Base-by-base conservation (phyloP, 1,140 invertebrate genomes). In the Chrysomallon squamiferum region DNA sequence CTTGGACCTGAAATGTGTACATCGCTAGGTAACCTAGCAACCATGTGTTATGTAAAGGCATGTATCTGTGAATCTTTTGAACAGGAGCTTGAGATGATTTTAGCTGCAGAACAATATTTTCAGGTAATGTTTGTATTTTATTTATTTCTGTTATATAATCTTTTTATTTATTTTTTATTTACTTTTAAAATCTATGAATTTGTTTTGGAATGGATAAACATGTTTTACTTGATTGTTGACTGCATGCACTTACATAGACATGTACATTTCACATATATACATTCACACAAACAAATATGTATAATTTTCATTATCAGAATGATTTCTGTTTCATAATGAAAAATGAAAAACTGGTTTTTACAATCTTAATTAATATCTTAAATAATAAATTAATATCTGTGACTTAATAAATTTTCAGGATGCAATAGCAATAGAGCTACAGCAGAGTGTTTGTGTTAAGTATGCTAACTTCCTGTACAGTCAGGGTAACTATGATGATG, bases 41-140 rank as follows among this genome's bases (percentile, higher is more conserved):
- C 81, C 33, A 80, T 83, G 71, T 81, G 76, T 54, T 81, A 83
- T 63, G 81, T 83, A n/a, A 83, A 83, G 66, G 81, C 81, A 2
- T 83, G 79, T 59, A 71, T 81, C 22, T 74, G 77, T 62, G 81
- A 83, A 47, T 74, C 74, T 20, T 68, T 76, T 9, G 75, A 76
- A 22, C 70, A 75, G n/a, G 79, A 80, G 56, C 45, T 78, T 29
- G 73, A 79, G 63, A 81, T 83, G 80, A 81, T 76, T 30, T 60
- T 75, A 0, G 61, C 69, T 9, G 72, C 80, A 15, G 80, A 83
- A 52, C 65, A 78, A 32, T 75, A 81, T 60, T 83, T 82, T 50
- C 75, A 81, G 65, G 75, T 71, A 35, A 54, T 25, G 13, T 9
- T 35, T 7, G n/a, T 30, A 54, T n/a, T 2, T 25, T 25, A 11